Base-by-base conservation (phyloP, 2,888 invertebrate species). In the Caenorhabditis auriculariae region DNA sequence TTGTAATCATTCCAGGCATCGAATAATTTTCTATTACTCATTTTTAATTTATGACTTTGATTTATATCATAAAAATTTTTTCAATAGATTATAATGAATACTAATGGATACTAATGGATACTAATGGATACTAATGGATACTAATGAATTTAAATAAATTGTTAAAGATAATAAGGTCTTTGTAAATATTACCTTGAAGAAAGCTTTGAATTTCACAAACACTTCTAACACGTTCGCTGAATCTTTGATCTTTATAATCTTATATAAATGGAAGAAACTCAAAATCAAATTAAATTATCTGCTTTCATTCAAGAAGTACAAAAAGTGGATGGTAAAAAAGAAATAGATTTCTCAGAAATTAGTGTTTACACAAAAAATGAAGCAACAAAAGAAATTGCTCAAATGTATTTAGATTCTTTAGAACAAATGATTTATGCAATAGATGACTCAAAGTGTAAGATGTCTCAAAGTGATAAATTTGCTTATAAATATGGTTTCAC, bases 401-500 rank as follows among this genome's bases (percentile, higher is more conserved):
- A 48, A 48, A 48, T 42, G 37, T 48, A 48, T 48, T 48, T 48
- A 48, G 37, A 48, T 48, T 38, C 48, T 42, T 48, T 48, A 48
- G 48, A 48, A 39, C 48, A 48, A 48, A 48, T 48, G 48, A 48
- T 48, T 48, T 12, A 38, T 19, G 37, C 48, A 42, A 48, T 48
- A 48, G 48, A 48, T 48, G 48, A 19, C 6, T 42, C 21, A 42
- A 48, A 42, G 35, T 21, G n/a, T 35, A 48, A n/a, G n/a, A n/a
- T n/a, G n/a, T n/a, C n/a, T n/a, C n/a, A n/a, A n/a, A n/a, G n/a
- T n/a, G n/a, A n/a, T 48, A 48, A 48, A 48, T 48, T 48, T 48
- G 48, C 48, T 48, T 48, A 48, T 48, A 48, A 48, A 39, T 48
- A 48, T 48, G 48, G 48, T 48, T 48, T 48, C 37, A 48, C 48